Evolutionary conservation across 2,797 vertebrate genomes (phyloP), one percentile per base, ranked within the genome.

Genomic region (Liparis tanakae): DNA sequence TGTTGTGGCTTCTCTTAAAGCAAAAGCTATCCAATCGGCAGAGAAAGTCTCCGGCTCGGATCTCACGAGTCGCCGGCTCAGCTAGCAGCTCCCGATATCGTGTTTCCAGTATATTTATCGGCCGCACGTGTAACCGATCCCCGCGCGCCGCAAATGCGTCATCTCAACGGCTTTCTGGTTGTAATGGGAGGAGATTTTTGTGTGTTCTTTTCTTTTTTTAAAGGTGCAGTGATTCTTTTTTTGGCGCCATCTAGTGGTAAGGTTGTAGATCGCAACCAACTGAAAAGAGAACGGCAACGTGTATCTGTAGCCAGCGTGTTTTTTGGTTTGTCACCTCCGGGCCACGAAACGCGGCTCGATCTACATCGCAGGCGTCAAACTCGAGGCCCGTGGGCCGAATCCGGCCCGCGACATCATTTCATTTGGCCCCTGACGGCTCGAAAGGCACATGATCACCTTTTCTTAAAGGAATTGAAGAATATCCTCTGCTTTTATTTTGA

Each of bases 21-120:
- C 5, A 46, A 15, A 30, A 59, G 41, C 36, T 9, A 25, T 70
- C 51, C 67, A 63, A 48, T 61, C 33, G n/a, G 50, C 37, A 59
- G 25, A 56, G 50, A 20, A 41, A 25, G 2, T 46, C 66, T 70
- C n/a, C 44, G 20, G 39, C 53, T 2, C 3, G 10, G 22, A 17
- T 54, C 33, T 58, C 37, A 25, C 17, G 25, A n/a, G 51, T 66
- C 57, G 37, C 12, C 33, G 25, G 22, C 37, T 39, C 10, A 39
- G 39, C 10, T 2, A 12, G 7, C 37, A 41, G 39, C 39, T 13
- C 58, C 36, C 43, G 15, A 44, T 67, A 18, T 22, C 0, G 2
- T 10, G 20, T 46, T 15, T 25, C 12, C 53, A 48, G 13, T 3
- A 7, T 54, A 76, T 14, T 70, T n/a, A 7, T 61, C 20, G 41